Conservation (phyloP, 1,140 invertebrate species). For the Branchinecta lindahli region DNA sequence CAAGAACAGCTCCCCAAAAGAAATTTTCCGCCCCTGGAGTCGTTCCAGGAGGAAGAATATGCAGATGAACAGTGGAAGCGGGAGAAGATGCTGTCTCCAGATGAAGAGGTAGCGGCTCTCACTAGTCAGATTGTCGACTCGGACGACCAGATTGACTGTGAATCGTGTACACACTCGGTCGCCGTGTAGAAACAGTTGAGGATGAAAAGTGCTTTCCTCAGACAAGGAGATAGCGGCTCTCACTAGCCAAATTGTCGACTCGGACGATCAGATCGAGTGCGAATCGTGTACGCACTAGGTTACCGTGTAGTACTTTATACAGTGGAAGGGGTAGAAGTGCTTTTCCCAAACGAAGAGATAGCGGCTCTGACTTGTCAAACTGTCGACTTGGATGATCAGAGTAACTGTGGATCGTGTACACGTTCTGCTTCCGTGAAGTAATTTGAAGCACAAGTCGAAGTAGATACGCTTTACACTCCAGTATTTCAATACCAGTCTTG, state of each 20-base stretch:
- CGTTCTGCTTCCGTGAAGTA: background rate
- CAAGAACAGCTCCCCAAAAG: background rate
- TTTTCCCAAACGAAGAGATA: conserved; percentile 18
- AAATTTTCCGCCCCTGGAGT: background rate
- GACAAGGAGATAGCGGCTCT: conserved; percentile 19
- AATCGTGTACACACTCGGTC: background rate
- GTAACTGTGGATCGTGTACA: background rate
- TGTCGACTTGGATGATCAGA: background rate
- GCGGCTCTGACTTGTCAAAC: conserved; percentile 19
- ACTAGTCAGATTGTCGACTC: conserved; percentile 19
- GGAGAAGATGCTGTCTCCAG: conserved; percentile 15
- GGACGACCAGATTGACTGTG: background rate
- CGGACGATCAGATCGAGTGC: background rate
- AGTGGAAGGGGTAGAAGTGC: background rate
- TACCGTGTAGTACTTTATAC: too few relatives aligned
- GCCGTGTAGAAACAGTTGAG: too few relatives aligned
- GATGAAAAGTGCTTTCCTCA: conserved; percentile 17
- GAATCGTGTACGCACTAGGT: background rate
- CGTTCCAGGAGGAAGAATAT: background rate
- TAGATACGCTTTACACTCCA: too few relatives aligned
- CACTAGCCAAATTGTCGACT: conserved; percentile 19
- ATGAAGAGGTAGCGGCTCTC: conserved; percentile 20
- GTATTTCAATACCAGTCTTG: too few relatives aligned
- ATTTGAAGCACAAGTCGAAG: background rate
- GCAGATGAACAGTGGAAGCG: background rate